Conservation (phyloP, 1,140 invertebrate genomes). For the Adoxophyes honmai region DNA sequence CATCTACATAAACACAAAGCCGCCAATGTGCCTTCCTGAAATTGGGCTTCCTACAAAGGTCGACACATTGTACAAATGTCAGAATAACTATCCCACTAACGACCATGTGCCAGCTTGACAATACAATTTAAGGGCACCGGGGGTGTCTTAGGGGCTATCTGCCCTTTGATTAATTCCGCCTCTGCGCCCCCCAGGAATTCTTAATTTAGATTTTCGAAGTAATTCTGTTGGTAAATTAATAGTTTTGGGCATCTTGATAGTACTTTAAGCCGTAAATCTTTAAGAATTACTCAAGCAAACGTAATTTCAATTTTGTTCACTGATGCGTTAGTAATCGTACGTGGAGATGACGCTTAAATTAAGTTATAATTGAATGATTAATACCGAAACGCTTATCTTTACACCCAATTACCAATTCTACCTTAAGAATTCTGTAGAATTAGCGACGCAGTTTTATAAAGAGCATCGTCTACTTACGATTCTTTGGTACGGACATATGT, state of each 20-base stretch:
- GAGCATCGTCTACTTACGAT: too few species aligned
- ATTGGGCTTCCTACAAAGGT: constrained; percentile 9
- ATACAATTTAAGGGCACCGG: constrained; percentile 34
- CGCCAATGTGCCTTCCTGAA: neutral
- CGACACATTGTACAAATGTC: constrained; percentile 21
- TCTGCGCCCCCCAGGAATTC: constrained; percentile 33
- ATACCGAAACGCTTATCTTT: too few species aligned
- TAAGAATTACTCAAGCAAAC: neutral
- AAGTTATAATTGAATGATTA: too few species aligned
- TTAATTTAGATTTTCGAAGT: constrained; percentile 31
- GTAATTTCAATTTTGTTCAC: neutral
- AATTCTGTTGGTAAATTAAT: constrained; percentile 20
- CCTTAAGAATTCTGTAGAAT: too few species aligned
- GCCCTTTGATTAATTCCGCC: constrained; percentile 40
- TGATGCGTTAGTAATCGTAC: too few species aligned
- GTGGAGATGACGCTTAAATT: too few species aligned
- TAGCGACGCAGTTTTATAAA: too few species aligned
- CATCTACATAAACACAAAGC: neutral
- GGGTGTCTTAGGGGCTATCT: constrained; percentile 29
- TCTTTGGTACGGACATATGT: too few species aligned
- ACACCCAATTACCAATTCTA: too few species aligned
- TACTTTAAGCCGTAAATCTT: neutral
- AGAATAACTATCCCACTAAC: constrained; percentile 23
- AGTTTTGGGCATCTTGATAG: neutral
- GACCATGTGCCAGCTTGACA: constrained; percentile 38